Percentiles rank a stretch among this genome's conserved stretches.
These are phyloP conservation scores for Ammodytes dubius DNA, from an alignment of 2,113 vertebrate species.

Conservation along the genomic window DNA sequence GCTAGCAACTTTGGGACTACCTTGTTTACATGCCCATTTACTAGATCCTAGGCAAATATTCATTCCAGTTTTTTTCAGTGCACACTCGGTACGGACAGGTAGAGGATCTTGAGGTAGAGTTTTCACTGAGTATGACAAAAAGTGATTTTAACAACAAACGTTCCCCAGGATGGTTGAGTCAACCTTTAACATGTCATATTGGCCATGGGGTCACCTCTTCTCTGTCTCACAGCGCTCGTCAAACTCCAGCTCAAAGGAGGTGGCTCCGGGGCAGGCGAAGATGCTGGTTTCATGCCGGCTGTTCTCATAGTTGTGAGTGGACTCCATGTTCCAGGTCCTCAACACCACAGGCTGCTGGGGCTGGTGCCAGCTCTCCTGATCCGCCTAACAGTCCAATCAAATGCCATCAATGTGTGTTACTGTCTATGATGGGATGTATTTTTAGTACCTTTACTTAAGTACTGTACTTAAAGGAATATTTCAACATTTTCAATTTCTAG, in stretches of 20 bases:
- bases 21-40: no score
- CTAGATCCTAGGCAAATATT: no score
- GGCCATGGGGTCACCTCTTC: slow-evolving; percentile 85
- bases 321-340: slow-evolving; percentile 94
- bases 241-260: slow-evolving; percentile 96
- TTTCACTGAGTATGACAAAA: no score
- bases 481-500: not conserved
- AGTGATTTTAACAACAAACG: no score
- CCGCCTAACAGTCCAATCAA: slow-evolving; percentile 78
- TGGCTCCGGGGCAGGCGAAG: slow-evolving; percentile 94
- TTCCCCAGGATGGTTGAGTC: no score
- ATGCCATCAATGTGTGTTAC: not conserved
- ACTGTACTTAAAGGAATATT: not conserved
- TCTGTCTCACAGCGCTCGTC: slow-evolving; percentile 98
- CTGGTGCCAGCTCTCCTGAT: slow-evolving; percentile 91
- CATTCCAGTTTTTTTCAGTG: no score
- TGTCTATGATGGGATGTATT: not conserved
- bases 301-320: slow-evolving; percentile 96
- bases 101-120: no score
- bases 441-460: not conserved
- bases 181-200: not conserved
- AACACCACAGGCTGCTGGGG: slow-evolving; percentile 93
- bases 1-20: no score
- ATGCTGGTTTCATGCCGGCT: slow-evolving; percentile 94
- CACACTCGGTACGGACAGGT: no score